phyloP scores from a whole-genome alignment of 1,140 invertebrate species.

The Magallana gigas region DNA sequence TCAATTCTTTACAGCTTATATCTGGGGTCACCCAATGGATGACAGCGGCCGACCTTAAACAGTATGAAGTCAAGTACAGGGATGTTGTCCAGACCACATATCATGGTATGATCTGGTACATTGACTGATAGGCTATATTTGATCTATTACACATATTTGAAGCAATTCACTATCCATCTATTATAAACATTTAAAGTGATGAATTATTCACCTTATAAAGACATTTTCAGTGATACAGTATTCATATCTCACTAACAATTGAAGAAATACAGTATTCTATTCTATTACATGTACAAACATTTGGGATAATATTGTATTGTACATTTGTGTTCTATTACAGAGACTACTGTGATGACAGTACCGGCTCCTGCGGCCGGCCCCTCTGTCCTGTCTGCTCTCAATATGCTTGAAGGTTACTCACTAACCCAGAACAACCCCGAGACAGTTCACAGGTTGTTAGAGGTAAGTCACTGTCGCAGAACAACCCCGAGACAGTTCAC shows the following conservation, averaged over 20 bases:
- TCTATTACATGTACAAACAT: no score
- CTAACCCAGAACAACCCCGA: constrained; percentile 51
- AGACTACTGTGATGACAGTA: constrained; percentile 62
- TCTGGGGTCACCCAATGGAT: constrained; percentile 45
- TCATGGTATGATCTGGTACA: constrained; percentile 55
- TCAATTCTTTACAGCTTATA: neutral
- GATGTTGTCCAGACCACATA: constrained; percentile 73
- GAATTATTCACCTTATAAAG: no score
- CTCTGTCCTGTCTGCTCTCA: constrained; percentile 70
- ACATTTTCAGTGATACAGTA: no score
- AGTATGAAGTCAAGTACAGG: constrained; percentile 77
- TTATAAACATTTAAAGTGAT: no score
- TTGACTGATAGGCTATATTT: no score
- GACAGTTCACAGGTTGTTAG: constrained; percentile 70
- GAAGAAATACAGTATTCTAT: no score
- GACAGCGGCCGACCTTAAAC: constrained; percentile 76
- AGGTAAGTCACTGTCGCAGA: constrained; percentile 60
- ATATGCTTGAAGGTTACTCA: constrained; percentile 72
- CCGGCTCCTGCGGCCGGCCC: constrained; percentile 71
- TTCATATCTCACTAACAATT: no score
- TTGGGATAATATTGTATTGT: no score
- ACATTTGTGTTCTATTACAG: constrained; percentile 48
- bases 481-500: no score
- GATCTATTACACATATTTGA: neutral
- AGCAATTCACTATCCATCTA: neutral